Conservation (phyloP, 2,797 vertebrate species). For the Lutjanus campechanus region DNA sequence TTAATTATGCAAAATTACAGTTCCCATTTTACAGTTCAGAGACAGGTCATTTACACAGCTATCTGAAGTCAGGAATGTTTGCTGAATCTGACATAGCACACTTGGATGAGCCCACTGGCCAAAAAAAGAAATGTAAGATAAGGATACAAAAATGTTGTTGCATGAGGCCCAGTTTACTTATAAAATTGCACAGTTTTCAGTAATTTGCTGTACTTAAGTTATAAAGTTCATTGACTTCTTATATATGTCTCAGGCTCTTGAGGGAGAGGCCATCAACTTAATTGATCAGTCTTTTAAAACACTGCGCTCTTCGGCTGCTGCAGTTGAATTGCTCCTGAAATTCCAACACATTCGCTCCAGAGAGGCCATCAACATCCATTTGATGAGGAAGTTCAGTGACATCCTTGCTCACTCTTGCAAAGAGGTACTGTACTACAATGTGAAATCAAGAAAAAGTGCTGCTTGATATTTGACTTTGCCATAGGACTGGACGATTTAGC, state of each 20-base stretch:
- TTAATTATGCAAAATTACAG: too few species aligned
- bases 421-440: constrained; percentile 92
- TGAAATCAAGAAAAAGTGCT: constrained; percentile 15
- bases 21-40: too few species aligned
- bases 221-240: constrained; percentile 17
- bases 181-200: not conserved
- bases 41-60: too few species aligned
- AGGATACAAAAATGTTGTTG: too few species aligned
- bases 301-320: constrained; percentile 91
- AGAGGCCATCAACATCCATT: constrained; percentile 89
- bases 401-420: constrained; percentile 92
- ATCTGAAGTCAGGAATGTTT: too few species aligned
- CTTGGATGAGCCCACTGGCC: too few species aligned
- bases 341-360: constrained; percentile 90
- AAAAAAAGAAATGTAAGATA: too few species aligned
- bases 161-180: not conserved
- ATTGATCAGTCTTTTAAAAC: constrained; percentile 94
- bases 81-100: too few species aligned
- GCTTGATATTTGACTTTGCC: constrained; percentile 12
- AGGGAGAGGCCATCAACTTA: constrained; percentile 90
- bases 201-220: not conserved
- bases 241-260: constrained; percentile 85
- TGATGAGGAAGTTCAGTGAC: constrained; percentile 93
- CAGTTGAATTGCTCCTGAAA: constrained; percentile 93
- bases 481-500: too few species aligned